Evolutionary conservation across 2,797 vertebrate species (phyloP).

Genomic region (Lophotriccus pileatus): DNA sequence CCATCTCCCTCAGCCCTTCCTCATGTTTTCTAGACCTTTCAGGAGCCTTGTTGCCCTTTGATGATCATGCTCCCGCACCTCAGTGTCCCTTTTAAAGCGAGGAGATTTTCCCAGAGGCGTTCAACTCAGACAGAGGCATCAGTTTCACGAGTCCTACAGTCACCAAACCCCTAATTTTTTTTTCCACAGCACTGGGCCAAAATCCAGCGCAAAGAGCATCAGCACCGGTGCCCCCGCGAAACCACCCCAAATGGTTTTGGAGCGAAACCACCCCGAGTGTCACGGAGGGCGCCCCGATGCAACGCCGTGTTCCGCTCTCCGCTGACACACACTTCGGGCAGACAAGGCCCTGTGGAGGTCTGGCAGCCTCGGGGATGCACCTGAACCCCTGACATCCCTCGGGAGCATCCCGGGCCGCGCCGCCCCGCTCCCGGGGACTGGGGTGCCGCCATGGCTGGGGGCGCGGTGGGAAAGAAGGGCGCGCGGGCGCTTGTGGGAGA

Average conservation of each 20-base stretch:
- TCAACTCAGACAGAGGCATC: rapidly evolving
- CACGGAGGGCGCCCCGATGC: neutral
- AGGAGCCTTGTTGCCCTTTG: neutral
- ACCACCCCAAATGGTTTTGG: too few relatives aligned
- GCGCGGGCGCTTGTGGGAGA: slow-evolving; percentile 62
- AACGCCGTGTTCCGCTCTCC: neutral
- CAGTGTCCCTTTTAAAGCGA: neutral
- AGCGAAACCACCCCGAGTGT: rapidly evolving
- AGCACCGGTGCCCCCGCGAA: rapidly evolving
- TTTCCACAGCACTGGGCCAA: rapidly evolving
- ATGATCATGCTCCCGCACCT: neutral
- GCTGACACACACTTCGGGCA: rapidly evolving
- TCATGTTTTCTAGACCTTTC: neutral
- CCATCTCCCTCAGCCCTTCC: neutral
- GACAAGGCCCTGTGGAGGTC: rapidly evolving
- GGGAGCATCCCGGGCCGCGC: neutral
- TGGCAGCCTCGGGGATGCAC: neutral
- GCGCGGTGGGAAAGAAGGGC: neutral
- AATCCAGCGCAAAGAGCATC: rapidly evolving
- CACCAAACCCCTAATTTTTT: neutral
- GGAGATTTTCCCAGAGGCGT: neutral
- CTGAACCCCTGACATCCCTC: rapidly evolving
- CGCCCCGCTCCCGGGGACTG: too few relatives aligned
- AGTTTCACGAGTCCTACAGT: rapidly evolving
- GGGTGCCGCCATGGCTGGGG: neutral